phyloP scores from a whole-genome alignment of 2,888 invertebrate genomes.

The Odiellus spinosus region DNA sequence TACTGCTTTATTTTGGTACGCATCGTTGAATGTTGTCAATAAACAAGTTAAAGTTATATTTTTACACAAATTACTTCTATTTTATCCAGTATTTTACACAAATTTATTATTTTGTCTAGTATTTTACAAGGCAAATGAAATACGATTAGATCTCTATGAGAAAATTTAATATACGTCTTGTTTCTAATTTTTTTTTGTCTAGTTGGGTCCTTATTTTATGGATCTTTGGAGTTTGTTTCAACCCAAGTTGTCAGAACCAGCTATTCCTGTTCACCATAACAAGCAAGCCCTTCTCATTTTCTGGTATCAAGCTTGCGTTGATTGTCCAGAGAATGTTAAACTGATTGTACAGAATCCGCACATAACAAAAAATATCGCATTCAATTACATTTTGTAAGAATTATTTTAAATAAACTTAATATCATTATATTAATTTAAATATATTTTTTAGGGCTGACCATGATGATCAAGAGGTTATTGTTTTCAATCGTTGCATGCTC shows the following conservation, averaged over 20 bases:
- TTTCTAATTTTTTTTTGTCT: no score
- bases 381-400: constrained; percentile 85
- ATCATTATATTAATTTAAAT: no score
- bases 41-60: no score
- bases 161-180: no score
- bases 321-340: constrained; percentile 83
- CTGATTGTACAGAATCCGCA: constrained; percentile 70
- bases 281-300: constrained; percentile 81
- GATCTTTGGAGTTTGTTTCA: constrained; percentile 89
- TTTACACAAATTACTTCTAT: no score
- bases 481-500: constrained; percentile 83
- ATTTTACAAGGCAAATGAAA: no score
- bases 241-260: constrained; percentile 82
- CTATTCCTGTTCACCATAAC: constrained; percentile 85
- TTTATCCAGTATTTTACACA: no score
- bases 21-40: no score
- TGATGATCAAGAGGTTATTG: constrained; percentile 85
- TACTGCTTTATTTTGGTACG: no score
- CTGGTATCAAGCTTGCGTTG: constrained; percentile 83
- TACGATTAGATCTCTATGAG: no score
- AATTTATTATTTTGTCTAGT: no score
- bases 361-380: constrained; percentile 84
- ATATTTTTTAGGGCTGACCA: constrained; percentile 67
- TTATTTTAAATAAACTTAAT: not conserved
- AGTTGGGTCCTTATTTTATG: constrained; percentile 83